A percentile compares a stretch with the other conserved stretches of the same genome.
These are phyloP conservation scores for Hirtodrosophila histrioides DNA, from an alignment of 2,888 invertebrate species.

Conservation along the genomic window DNA sequence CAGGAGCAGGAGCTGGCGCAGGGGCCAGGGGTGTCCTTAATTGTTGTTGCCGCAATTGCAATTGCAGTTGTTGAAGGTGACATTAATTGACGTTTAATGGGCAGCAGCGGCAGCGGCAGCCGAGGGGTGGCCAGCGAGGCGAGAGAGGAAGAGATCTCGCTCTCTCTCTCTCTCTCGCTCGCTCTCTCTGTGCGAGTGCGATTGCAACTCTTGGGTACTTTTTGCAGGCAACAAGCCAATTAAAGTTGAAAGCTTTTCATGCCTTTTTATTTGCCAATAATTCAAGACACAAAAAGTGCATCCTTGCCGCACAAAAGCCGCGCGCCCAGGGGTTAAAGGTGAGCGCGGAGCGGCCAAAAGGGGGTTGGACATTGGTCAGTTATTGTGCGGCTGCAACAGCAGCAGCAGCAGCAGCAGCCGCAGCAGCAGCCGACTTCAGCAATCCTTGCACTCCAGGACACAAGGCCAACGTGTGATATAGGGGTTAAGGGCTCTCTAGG, in stretches of 20 bases:
- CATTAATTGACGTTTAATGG: conserved; percentile 77
- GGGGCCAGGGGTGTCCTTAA: background rate
- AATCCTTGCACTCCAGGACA: conserved; percentile 1
- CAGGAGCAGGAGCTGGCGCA: conserved; percentile 14
- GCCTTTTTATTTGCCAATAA: conserved; percentile 57
- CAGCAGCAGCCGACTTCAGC: background rate
- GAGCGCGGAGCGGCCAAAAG: conserved; percentile 15
- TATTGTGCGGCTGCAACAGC: conserved; percentile 24
- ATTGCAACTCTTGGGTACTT: conserved; percentile 45
- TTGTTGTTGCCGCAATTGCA: conserved; percentile 45
- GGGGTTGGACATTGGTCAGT: conserved; percentile 41
- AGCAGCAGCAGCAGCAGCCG: background rate
- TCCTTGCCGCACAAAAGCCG: conserved; percentile 31
- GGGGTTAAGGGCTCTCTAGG: background rate
- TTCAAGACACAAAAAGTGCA: conserved; percentile 56
- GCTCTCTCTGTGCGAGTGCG: too few species aligned
- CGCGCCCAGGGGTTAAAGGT: conserved; percentile 41
- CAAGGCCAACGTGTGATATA: background rate
- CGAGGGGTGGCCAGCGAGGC: conserved; percentile 23
- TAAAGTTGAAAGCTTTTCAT: conserved; percentile 51
- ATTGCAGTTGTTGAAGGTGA: conserved; percentile 76
- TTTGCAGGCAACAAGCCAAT: conserved; percentile 50
- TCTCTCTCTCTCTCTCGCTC: too few species aligned
- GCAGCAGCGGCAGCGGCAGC: conserved; percentile 6
- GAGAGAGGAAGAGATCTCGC: conserved; percentile 1